Percentiles rank a stretch among this genome's conserved stretches.
Evolutionary conservation across 1,140 invertebrate species (phyloP).

Genomic region (Pemphigus obesinymphae): DNA sequence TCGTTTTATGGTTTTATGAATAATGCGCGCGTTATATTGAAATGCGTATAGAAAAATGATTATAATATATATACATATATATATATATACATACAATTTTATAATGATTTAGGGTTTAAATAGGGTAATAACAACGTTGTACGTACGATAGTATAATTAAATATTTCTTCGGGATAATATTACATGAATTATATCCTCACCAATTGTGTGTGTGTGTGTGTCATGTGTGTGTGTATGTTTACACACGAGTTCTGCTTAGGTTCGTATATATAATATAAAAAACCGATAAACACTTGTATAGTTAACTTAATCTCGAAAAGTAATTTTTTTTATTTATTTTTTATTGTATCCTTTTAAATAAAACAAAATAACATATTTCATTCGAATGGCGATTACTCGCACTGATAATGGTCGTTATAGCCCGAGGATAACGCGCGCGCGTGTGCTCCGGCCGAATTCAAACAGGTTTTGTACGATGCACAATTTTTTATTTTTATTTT

Average conservation of each 20-base stretch:
- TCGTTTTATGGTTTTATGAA: neutral
- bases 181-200: slow-evolving; percentile 7
- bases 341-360: neutral
- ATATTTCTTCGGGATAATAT: neutral
- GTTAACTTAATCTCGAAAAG: slow-evolving; percentile 6
- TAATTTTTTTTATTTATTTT: neutral
- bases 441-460: neutral
- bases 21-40: neutral
- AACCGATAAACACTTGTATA: neutral
- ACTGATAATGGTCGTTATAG: neutral
- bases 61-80: too few relatives aligned
- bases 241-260: neutral
- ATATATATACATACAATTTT: neutral
- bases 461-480: neutral
- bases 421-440: neutral
- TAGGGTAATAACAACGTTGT: neutral
- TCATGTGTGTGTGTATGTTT: too few relatives aligned
- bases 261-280: neutral
- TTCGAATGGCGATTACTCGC: neutral
- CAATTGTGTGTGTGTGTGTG: too few relatives aligned
- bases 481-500: too few relatives aligned
- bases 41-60: neutral
- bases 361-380: slow-evolving; percentile 12
- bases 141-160: slow-evolving; percentile 23
- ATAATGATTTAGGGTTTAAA: neutral